Percentiles rank a stretch among this genome's conserved stretches.
These are phyloP conservation scores for Polyergus mexicanus DNA, from an alignment of 1,140 invertebrate species.

Conservation along the genomic window DNA sequence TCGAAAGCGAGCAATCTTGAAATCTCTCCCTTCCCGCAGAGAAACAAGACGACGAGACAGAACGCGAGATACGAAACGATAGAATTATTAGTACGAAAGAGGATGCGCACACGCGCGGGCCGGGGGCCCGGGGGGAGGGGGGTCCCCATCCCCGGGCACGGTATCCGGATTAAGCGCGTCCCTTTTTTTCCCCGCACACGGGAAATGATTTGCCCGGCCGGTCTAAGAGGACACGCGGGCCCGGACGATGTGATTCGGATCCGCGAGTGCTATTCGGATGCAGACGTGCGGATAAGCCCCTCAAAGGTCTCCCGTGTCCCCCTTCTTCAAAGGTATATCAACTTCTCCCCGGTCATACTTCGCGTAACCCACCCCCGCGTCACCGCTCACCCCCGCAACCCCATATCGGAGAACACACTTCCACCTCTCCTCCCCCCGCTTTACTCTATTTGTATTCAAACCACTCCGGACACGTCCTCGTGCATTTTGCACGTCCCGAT, in stretches of 20 bases:
- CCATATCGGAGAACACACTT: conserved; percentile 55
- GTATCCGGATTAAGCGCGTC: conserved; percentile 51
- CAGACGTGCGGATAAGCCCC: conserved; percentile 71
- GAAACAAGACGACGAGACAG: not conserved
- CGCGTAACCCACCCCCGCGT: conserved; percentile 33
- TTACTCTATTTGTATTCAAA: conserved; percentile 67
- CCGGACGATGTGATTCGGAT: conserved; percentile 58
- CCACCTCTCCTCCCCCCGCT: not conserved
- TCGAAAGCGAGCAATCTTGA: not conserved
- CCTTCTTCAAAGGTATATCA: conserved; percentile 66
- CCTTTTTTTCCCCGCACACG: conserved; percentile 41
- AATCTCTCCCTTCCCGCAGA: not conserved
- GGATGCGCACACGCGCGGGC: not conserved
- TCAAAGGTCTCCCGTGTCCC: conserved; percentile 64
- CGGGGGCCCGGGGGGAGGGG: too few relatives aligned
- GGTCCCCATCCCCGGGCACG: not conserved
- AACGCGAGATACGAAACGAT: not conserved
- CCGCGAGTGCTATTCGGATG: conserved; percentile 64
- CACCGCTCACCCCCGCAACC: conserved; percentile 1
- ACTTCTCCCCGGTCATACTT: conserved; percentile 62
- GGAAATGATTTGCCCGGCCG: conserved; percentile 46
- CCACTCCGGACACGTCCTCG: conserved; percentile 44
- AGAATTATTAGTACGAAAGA: conserved; percentile 56
- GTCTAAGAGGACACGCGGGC: conserved; percentile 60
- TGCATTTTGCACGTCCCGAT: conserved; percentile 53